Percentiles rank a stretch among this genome's conserved stretches.
phyloP scores from a whole-genome alignment of 2,113 vertebrate species.

The Cichladusa arquata region DNA sequence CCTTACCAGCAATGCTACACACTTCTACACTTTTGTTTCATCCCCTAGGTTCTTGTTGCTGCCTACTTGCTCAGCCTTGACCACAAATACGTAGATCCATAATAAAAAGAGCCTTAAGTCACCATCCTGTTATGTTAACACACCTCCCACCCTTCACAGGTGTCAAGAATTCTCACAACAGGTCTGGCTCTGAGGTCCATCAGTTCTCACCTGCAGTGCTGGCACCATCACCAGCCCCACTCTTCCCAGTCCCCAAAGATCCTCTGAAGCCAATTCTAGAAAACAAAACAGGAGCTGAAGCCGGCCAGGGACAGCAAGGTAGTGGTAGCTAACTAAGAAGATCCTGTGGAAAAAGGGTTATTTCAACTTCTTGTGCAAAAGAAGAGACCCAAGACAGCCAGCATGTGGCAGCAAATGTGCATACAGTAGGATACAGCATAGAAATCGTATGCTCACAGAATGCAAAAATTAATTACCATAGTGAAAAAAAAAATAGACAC shows the following conservation, averaged over 20 bases:
- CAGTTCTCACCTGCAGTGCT: not conserved
- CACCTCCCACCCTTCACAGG: not conserved
- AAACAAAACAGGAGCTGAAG: not conserved
- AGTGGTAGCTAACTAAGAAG: not conserved
- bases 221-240: fast-evolving
- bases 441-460: not conserved
- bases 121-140: not conserved
- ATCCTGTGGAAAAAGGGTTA: not conserved
- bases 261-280: not conserved
- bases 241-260: not conserved
- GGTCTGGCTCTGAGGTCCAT: not conserved
- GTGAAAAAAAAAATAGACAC: not conserved
- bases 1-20: not conserved
- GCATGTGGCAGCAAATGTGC: not conserved
- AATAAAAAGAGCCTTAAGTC: not conserved
- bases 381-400: not conserved
- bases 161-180: not conserved
- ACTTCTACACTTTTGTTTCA: not conserved
- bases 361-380: not conserved
- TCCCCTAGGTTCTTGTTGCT: not conserved
- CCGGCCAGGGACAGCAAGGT: not conserved
- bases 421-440: not conserved
- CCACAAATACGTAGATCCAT: not conserved
- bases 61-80: not conserved
- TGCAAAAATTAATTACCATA: not conserved